These are phyloP conservation scores for Spisula solida DNA, from an alignment of 2,888 invertebrate species.

Conservation along the genomic window DNA sequence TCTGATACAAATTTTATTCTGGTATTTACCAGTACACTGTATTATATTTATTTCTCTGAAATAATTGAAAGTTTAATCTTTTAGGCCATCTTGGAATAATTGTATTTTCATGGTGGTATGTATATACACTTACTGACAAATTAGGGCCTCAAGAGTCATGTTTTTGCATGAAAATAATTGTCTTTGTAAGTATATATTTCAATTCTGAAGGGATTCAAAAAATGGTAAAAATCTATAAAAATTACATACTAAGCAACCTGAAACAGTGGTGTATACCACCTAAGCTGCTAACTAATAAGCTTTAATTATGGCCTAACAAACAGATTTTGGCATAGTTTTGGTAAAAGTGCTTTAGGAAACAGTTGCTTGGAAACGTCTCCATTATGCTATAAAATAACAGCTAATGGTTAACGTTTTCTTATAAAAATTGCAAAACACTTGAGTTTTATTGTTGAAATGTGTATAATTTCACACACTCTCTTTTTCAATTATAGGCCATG, in stretches of 20 bases:
- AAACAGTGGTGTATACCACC: too few species aligned
- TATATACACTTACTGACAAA: too few species aligned
- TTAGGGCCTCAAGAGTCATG: too few species aligned
- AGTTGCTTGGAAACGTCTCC: conserved; percentile 16
- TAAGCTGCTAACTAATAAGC: too few species aligned
- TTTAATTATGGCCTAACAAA: too few species aligned
- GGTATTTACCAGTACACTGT: neutral
- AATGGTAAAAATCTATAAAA: too few species aligned
- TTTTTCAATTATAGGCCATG: neutral
- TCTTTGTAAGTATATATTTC: too few species aligned
- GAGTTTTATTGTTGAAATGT: conserved; percentile 19
- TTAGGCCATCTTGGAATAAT: neutral
- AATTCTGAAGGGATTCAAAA: too few species aligned
- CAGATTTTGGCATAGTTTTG: conserved; percentile 5
- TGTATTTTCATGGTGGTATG: too few species aligned
- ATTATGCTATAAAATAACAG: neutral
- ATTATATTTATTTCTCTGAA: neutral
- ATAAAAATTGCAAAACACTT: neutral
- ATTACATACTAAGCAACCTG: too few species aligned
- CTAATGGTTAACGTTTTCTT: neutral
- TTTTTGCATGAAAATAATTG: too few species aligned
- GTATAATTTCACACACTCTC: neutral
- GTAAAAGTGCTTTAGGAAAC: conserved; percentile 15
- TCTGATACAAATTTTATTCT: too few species aligned
- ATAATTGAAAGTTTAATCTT: neutral